phyloP scores from a whole-genome alignment of 2,888 invertebrate genomes.

The Gisinianus flammeolus region DNA sequence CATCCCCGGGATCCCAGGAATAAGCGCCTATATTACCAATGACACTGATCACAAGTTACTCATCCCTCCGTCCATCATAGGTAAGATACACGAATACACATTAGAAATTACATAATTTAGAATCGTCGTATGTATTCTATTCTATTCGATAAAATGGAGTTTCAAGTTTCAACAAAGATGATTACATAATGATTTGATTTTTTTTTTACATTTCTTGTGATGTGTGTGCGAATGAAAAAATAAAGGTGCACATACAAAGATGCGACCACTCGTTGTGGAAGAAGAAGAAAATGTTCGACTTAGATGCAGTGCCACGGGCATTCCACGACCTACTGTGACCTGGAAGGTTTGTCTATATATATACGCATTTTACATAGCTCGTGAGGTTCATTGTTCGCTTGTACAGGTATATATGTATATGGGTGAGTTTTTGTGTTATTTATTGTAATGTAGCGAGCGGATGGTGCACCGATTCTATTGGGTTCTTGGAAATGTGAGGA shows the following conservation, averaged over 20 bases:
- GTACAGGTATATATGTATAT: too few species aligned
- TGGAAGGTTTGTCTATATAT: too few species aligned
- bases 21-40: constrained; percentile 72
- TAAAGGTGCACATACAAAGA: constrained; percentile 41
- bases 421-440: too few species aligned
- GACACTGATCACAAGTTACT: constrained; percentile 70
- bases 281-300: constrained; percentile 77
- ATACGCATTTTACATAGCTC: too few species aligned
- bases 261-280: constrained; percentile 73
- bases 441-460: too few species aligned
- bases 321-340: constrained; percentile 76
- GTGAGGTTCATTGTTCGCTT: too few species aligned
- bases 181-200: neutral
- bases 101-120: neutral
- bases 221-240: neutral
- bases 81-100: constrained; percentile 63
- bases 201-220: too few species aligned
- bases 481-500: constrained; percentile 71
- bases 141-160: too few species aligned
- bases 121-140: too few species aligned
- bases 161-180: too few species aligned
- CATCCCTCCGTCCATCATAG: constrained; percentile 84
- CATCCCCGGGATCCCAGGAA: constrained; percentile 66
- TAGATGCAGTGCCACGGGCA: constrained; percentile 79
- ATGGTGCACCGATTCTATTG: constrained; percentile 69